Evolutionary conservation across 2,797 vertebrate species (phyloP), one percentile per base, ranked within the genome.

Genomic region (Sebastes minor): DNA sequence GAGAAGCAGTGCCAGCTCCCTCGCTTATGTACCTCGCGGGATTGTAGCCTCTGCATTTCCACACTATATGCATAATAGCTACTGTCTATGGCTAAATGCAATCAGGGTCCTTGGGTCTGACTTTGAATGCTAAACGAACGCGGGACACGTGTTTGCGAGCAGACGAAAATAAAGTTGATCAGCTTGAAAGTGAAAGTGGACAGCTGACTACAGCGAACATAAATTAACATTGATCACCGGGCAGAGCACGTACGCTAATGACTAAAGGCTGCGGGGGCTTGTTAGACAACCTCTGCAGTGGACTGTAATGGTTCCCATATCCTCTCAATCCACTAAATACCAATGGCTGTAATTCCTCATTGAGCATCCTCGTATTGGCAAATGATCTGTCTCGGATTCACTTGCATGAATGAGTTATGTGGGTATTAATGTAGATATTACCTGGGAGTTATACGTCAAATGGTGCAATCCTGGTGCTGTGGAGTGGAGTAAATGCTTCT

Each of bases 161-260:
- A n/a, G 78, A 69, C 68, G 20, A 20, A 77, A 91, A 91, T 84
- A 35, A 86, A 91, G 88, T 85, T 91, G 90, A 93, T 91, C 90
- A 81, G 82, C 78, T 84, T 74, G 78, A 88, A 84, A 93, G 91
- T 75, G 89, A 88, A 88, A 83, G 79, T 82, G 82, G 93, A 94
- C 84, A 85, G 93, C 90, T 94, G 92, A 93, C 92, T 78, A 76
- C 80, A 80, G 84, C n/a, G 1, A 38, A 89, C 86, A 83, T 90
- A 91, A 94, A 95, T 94, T 89, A 93, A 84, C 90, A 95, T 94
- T 55, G 86, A 95, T 94, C 94, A 94, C 74, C 16, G 76, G 83
- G 78, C 82, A 71, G 72, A 85, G 88, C 84, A 60, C 52, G 71
- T 88, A 78, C 68, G 16, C 88, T 94, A 94, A 95, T 95, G 92